Evolutionary conservation across 2,888 invertebrate species (phyloP).

Genomic region (Chymomyza amoena): DNA sequence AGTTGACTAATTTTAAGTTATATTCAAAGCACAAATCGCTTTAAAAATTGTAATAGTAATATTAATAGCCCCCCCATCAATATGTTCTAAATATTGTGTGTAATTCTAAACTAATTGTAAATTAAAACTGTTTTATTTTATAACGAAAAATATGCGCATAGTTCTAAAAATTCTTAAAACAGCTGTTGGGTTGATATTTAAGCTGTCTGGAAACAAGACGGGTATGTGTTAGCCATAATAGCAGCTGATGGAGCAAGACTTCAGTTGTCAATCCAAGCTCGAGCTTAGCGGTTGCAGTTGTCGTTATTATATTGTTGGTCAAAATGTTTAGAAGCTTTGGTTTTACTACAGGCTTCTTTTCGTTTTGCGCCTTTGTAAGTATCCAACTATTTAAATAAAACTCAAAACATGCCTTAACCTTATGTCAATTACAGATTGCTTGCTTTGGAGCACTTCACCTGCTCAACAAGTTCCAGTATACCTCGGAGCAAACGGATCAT

Average conservation of each 20-base stretch:
- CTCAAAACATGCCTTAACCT: neutral
- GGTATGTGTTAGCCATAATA: neutral
- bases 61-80: constrained; percentile 29
- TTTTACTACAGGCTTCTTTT: constrained; percentile 34
- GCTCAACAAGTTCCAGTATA: constrained; percentile 45
- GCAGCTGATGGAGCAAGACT: neutral
- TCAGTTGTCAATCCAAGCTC: neutral
- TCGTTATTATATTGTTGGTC: neutral
- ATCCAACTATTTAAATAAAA: neutral
- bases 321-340: constrained; percentile 49
- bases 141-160: neutral
- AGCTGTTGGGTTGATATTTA: constrained; percentile 25
- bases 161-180: constrained; percentile 8
- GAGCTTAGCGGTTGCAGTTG: constrained; percentile 28
- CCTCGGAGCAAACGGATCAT: neutral
- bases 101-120: constrained; percentile 48
- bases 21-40: neutral
- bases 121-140: constrained; percentile 52
- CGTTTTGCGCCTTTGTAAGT: constrained; percentile 52
- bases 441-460: constrained; percentile 47
- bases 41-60: neutral
- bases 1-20: constrained; percentile 57
- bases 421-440: constrained; percentile 30
- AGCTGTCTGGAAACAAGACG: neutral
- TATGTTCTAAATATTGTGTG: constrained; percentile 23